Conservation (phyloP, 2,888 invertebrate genomes). For the Imbricaverruca yamaguchii region DNA sequence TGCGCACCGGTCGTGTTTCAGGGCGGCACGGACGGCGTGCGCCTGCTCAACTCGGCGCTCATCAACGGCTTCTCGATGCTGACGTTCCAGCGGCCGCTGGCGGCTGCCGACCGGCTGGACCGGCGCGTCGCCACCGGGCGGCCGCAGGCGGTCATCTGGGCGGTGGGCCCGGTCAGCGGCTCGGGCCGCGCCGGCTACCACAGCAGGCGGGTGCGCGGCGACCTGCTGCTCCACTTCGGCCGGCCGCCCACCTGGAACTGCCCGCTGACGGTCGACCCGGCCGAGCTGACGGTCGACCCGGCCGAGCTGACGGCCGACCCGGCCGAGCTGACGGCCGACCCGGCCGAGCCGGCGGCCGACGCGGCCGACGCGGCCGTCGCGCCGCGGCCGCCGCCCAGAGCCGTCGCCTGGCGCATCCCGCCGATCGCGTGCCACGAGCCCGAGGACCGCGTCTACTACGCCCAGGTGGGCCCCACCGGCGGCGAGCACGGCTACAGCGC, state of each 20-base stretch:
- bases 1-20: conserved; percentile 38
- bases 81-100: conserved; percentile 77
- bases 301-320: conserved; percentile 27
- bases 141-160: conserved; percentile 82
- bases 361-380: conserved; percentile 30
- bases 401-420: conserved; percentile 67
- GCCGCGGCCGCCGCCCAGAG: conserved; percentile 24
- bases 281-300: conserved; percentile 23
- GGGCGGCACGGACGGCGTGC: conserved; percentile 71
- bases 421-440: conserved; percentile 82
- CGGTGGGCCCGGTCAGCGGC: conserved; percentile 77
- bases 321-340: conserved; percentile 28
- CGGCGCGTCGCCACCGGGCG: conserved; percentile 61
- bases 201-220: conserved; percentile 48
- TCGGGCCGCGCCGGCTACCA: conserved; percentile 76
- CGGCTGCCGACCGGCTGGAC: conserved; percentile 64
- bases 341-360: conserved; percentile 10
- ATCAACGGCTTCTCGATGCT: conserved; percentile 90
- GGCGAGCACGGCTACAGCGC: conserved; percentile 83
- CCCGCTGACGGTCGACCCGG: conserved; percentile 63
- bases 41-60: conserved; percentile 75
- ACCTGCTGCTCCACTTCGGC: conserved; percentile 74
- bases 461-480: conserved; percentile 88
- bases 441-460: conserved; percentile 82
- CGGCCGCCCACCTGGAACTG: conserved; percentile 87